Evolutionary conservation across 2,888 invertebrate genomes (phyloP), one percentile per base, ranked within the genome.

Genomic region (Archips xylosteana): DNA sequence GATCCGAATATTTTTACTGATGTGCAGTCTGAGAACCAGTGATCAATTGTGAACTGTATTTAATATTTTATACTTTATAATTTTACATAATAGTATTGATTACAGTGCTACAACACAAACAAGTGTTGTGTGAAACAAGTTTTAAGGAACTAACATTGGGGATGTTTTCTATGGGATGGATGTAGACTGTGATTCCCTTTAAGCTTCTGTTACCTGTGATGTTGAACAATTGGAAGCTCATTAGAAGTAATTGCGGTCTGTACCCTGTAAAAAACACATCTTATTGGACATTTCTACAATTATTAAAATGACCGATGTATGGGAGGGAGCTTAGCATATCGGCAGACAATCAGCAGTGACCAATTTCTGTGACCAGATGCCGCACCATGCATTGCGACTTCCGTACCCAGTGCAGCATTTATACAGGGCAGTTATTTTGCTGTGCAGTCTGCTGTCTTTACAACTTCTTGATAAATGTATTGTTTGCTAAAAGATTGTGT

Each of bases 361-460:
- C 12, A 10, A 12, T 57, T 47, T 63, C 5, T 34, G 3, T 47
- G 32, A 47, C 47, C 47, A n/a, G 47, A 47, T 63, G 47, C 63
- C 63, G 45, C 47, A 47, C 32, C 47, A 63, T 63, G 8, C 62
- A 23, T 12, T 32, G 32, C 32, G 47, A 9, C 8, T 32, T 32
- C 32, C 34, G 47, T 63, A 45, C 62, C 32, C 13, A 45, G 63
- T 63, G 13, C 32, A n/a, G 45, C 45, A 34, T 63, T 45, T 47
- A 47, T 63, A 63, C 47, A 47, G 47, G 63, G 32, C n/a, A 45
- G 63, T 47, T 47, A 34, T 34, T 63, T 47, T n/a, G 32, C n/a
- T 12, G 47, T 32, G 34, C 13, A 23, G 32, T 8, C 63, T 36
- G 60, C 60, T 36, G 60, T 60, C 63, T 57, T 57, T 57, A 54